phyloP scores from a whole-genome alignment of 1,140 invertebrate species.

The Pseudomyrmex flavicornis region DNA sequence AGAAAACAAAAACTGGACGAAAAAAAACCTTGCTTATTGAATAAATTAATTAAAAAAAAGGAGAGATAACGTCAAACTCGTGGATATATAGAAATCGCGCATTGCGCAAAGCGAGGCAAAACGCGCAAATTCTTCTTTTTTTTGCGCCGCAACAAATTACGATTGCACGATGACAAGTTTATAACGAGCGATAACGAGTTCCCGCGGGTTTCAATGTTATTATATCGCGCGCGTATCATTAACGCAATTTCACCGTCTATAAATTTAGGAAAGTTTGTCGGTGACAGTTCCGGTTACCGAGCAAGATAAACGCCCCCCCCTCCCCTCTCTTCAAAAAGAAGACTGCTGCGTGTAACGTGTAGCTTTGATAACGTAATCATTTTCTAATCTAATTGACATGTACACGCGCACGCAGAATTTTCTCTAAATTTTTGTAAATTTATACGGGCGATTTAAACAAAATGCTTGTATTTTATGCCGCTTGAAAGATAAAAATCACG shows the following conservation, averaged over 20 bases:
- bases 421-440: background rate
- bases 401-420: background rate
- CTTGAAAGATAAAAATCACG: too few relatives aligned
- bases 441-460: background rate
- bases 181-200: conserved; percentile 29
- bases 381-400: conserved; percentile 32
- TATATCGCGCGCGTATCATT: conserved; percentile 29
- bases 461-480: too few relatives aligned
- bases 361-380: conserved; percentile 26
- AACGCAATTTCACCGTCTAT: conserved; percentile 11
- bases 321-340: background rate
- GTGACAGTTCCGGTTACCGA: background rate
- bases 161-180: conserved; percentile 33
- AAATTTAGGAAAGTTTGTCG: conserved; percentile 40
- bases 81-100: background rate
- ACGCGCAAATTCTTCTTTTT: conserved; percentile 3
- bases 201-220: conserved; percentile 15
- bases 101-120: background rate
- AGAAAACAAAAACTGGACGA: background rate
- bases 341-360: background rate
- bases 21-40: conserved; percentile 18
- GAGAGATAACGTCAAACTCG: conserved; percentile 6
- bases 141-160: conserved; percentile 11
- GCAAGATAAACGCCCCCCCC: conserved; percentile 6
- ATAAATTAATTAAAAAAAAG: conserved; percentile 10